These are phyloP conservation scores for Anodontia alba DNA, from an alignment of 2,888 invertebrate genomes.

Conservation along the genomic window DNA sequence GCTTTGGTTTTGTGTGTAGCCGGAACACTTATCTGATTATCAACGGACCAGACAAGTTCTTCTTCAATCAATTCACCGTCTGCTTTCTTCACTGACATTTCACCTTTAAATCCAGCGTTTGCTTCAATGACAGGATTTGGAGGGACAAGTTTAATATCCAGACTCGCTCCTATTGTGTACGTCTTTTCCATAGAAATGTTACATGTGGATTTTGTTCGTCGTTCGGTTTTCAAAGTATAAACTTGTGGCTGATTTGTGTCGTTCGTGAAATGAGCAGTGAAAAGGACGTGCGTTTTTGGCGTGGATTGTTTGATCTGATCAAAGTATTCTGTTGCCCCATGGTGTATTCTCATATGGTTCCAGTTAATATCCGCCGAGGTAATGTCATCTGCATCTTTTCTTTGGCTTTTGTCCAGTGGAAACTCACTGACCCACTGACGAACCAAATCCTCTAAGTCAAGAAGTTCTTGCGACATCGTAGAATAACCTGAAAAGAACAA, in stretches of 20 bases:
- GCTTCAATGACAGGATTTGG: constrained; percentile 84
- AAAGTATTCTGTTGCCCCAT: constrained; percentile 80
- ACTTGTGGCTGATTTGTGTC: constrained; percentile 82
- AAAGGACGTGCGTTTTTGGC: constrained; percentile 79
- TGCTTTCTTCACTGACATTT: constrained; percentile 81
- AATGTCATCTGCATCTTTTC: constrained; percentile 75
- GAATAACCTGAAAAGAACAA: background rate
- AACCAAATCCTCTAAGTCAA: constrained; percentile 76
- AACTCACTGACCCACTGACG: constrained; percentile 70
- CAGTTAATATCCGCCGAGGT: constrained; percentile 83
- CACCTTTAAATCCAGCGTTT: constrained; percentile 84
- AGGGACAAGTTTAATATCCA: constrained; percentile 82
- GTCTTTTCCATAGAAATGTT: constrained; percentile 78
- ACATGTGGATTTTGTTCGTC: constrained; percentile 83
- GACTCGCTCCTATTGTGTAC: constrained; percentile 74
- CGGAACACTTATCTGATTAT: constrained; percentile 83
- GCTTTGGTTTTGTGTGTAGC: constrained; percentile 82
- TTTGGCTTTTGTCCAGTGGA: constrained; percentile 71
- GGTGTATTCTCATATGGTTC: constrained; percentile 81
- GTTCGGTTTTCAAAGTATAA: constrained; percentile 84
- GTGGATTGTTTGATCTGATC: constrained; percentile 66
- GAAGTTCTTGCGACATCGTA: constrained; percentile 69
- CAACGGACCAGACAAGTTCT: constrained; percentile 84
- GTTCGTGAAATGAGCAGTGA: constrained; percentile 83
- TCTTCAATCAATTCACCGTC: constrained; percentile 82